Conservation (phyloP, 92 coral and sea anemone species). For the Heliopora coerulea region DNA sequence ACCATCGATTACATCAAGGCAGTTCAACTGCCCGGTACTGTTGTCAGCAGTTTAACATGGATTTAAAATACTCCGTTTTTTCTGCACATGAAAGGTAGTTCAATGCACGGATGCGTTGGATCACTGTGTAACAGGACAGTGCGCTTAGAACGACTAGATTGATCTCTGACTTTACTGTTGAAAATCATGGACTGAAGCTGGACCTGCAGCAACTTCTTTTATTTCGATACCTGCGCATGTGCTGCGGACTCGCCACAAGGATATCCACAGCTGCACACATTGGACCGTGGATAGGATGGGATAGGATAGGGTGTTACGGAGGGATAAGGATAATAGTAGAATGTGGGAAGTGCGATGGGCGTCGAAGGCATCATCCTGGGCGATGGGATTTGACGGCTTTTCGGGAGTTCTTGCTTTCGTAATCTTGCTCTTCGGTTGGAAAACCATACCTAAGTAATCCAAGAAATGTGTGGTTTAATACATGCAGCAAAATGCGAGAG, state of each 20-base stretch:
- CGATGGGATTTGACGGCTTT: conserved; percentile 30
- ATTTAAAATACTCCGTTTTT: neutral
- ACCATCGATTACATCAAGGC: neutral
- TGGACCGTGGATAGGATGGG: conserved; percentile 36
- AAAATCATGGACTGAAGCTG: neutral
- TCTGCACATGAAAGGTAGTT: neutral
- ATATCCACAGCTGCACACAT: conserved; percentile 42
- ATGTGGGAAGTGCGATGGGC: conserved; percentile 30
- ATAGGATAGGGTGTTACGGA: conserved; percentile 37
- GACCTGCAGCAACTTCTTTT: too few species aligned
- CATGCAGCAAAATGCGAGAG: neutral
- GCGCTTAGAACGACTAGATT: too few species aligned
- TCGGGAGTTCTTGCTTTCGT: conserved; percentile 63
- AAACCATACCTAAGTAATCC: conserved; percentile 64
- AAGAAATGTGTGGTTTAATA: neutral
- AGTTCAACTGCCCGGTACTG: neutral
- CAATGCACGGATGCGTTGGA: neutral
- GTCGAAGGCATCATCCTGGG: conserved; percentile 36
- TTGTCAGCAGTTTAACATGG: neutral
- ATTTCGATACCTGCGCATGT: conserved; percentile 20
- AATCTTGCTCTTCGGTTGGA: conserved; percentile 77
- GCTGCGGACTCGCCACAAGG: conserved; percentile 37
- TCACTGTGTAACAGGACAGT: neutral
- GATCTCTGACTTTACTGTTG: neutral
- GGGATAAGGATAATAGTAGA: conserved; percentile 37